Base-by-base conservation (phyloP, 2,113 vertebrate species). In the Myiozetetes cayanensis region DNA sequence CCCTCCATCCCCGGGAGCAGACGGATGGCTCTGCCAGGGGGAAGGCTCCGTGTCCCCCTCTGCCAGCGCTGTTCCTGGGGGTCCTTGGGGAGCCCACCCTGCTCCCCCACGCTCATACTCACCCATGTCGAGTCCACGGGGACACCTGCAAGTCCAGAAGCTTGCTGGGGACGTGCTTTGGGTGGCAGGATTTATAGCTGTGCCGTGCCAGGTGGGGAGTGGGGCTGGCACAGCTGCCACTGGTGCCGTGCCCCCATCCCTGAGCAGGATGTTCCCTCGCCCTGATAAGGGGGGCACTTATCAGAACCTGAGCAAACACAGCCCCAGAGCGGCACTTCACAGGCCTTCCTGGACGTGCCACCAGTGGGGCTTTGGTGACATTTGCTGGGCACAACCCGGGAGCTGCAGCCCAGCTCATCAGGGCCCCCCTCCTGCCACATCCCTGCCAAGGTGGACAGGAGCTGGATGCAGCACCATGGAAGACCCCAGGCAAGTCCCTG, bases 261-360 rank as follows among this genome's bases (percentile, higher is more conserved):
- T 2, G 3, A 2, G 27, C 33, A 17, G 72, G 66, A 17, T 44
- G 30, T 63, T 63, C 61, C 24, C 17, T 73, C 39, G 43, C 66
- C 56, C 77, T 28, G 72, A 90, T 94, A 94, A 94, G 33, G 55
- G 47, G 21, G 67, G 43, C 77, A 61, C 55, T 87, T 87, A 83
- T 82, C 88, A 78, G 72, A 41, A 37, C 33, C 21, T 52, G 78
- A 46, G 72, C 66, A 91, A 91, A 74, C 27, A 87, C 25, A 47
- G 53, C 35, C 18, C 77, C 46, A 28, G 41, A 73, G 72, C 1
- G 59, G 47, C 47, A 73, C 15, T 52, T 62, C 53, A 59, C 88
- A 61, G 9, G 37, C 56, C n/a, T n/a, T 66, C 53, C 73, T 28
- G 30, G 59, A 20, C 4, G 11, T 56, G 28, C 20, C 66, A 73